Evolutionary conservation across 2,797 vertebrate genomes (phyloP).

Genomic region (Monodelphis domestica): DNA sequence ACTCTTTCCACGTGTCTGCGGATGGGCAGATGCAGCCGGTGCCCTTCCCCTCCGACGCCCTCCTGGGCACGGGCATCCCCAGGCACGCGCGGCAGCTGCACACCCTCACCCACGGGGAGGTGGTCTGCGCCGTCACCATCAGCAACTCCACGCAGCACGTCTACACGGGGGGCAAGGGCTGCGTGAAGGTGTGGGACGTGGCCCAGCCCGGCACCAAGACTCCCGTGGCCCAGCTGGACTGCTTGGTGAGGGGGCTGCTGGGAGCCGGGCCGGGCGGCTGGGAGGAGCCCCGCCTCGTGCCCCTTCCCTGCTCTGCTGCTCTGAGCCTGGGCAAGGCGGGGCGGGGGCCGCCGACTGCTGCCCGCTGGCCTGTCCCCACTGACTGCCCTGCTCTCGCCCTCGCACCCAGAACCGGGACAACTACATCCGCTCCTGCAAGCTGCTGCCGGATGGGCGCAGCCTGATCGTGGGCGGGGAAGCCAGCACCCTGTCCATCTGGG

Average conservation of each 20-base stretch:
- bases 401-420: conserved; percentile 87
- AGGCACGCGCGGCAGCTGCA: conserved; percentile 88
- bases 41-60: conserved; percentile 88
- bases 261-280: not conserved
- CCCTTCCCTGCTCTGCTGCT: accelerated
- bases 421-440: conserved; percentile 90
- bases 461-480: conserved; percentile 89
- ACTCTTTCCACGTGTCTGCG: conserved; percentile 88
- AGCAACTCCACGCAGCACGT: conserved; percentile 88
- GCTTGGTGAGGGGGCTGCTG: conserved; percentile 82
- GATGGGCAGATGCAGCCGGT: conserved; percentile 88
- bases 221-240: conserved; percentile 91
- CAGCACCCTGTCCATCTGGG: conserved; percentile 90
- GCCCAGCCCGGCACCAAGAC: conserved; percentile 89
- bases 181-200: conserved; percentile 94
- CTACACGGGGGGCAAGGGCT: conserved; percentile 91
- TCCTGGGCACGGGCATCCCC: conserved; percentile 87
- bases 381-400: accelerated
- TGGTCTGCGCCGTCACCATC: conserved; percentile 89
- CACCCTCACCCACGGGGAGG: conserved; percentile 83
- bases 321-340: too few relatives aligned
- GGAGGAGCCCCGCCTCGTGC: too few relatives aligned
- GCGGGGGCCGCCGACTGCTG: too few relatives aligned
- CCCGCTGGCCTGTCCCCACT: too few relatives aligned
- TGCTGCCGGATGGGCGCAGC: conserved; percentile 87